Percentiles rank a stretch among this genome's conserved stretches.
phyloP scores from a whole-genome alignment of 2,888 invertebrate genomes.

The Calliphora vomitoria region DNA sequence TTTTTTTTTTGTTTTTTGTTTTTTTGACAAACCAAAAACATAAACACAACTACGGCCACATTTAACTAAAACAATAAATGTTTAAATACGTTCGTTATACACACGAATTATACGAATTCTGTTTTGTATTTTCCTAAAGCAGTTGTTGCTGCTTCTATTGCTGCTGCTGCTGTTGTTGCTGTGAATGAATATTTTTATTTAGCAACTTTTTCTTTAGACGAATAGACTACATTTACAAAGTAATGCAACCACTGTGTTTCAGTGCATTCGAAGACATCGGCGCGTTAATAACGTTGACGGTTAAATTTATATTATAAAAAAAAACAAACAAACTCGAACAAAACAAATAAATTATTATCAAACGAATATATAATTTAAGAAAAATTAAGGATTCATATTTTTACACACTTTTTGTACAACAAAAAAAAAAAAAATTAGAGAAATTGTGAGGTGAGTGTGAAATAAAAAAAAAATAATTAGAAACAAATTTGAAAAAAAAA shows the following conservation, averaged over 20 bases:
- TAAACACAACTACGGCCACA: slow-evolving; percentile 25
- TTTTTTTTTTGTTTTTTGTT: not conserved
- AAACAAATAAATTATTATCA: slow-evolving; percentile 12
- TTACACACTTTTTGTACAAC: not conserved
- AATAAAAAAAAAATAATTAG: not conserved
- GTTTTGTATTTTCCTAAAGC: not conserved
- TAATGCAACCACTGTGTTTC: slow-evolving; percentile 82
- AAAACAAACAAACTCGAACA: not conserved
- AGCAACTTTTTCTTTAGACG: slow-evolving; percentile 49
- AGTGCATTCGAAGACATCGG: slow-evolving; percentile 81
- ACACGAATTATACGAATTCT: slow-evolving; percentile 25
- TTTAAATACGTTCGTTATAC: not conserved
- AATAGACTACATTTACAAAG: slow-evolving; percentile 79
- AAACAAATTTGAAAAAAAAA: slow-evolving; percentile 23
- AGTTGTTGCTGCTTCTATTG: not conserved
- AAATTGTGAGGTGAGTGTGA: slow-evolving; percentile 42
- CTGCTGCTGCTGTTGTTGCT: slow-evolving; percentile 15
- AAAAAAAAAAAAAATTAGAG: slow-evolving; percentile 13
- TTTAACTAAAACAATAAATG: not conserved
- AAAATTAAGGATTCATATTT: slow-evolving; percentile 26
- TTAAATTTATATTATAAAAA: slow-evolving; percentile 21
- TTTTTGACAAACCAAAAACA: not conserved
- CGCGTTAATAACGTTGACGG: slow-evolving; percentile 76
- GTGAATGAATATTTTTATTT: slow-evolving; percentile 23
- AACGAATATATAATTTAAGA: not conserved